Evolutionary conservation across 2,113 vertebrate species (phyloP).

Genomic region (Sialia sialis): DNA sequence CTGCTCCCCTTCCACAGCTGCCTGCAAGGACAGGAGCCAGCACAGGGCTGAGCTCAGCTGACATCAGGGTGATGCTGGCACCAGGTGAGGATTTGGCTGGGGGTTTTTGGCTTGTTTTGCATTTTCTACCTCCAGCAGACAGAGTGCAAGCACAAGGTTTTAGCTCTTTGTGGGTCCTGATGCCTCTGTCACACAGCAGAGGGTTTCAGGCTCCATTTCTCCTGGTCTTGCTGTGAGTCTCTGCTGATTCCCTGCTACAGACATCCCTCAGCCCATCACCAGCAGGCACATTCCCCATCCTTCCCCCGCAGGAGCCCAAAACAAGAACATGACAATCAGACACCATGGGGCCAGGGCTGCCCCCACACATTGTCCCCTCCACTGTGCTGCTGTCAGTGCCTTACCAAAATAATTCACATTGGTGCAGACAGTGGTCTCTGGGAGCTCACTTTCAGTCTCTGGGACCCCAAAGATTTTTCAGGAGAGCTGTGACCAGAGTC

Average conservation of each 20-base stretch:
- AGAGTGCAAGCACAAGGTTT: not conserved
- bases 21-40: not conserved
- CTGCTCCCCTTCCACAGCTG: not conserved
- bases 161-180: not conserved
- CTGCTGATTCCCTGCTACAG: rapidly evolving
- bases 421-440: not conserved
- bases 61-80: not conserved
- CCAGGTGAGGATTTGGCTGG: not conserved
- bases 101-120: not conserved
- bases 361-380: not conserved
- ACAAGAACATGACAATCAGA: not conserved
- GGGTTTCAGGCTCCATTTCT: not conserved
- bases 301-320: not conserved
- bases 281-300: not conserved
- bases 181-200: rapidly evolving
- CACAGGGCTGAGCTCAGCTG: not conserved
- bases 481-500: not conserved
- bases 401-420: rapidly evolving
- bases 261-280: not conserved
- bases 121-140: not conserved
- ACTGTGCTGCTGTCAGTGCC: not conserved
- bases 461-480: not conserved
- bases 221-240: not conserved
- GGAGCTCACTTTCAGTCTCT: not conserved
- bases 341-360: not conserved